Evolutionary conservation across 2,797 vertebrate species (phyloP).

Genomic region (Arremon brunneinucha): DNA sequence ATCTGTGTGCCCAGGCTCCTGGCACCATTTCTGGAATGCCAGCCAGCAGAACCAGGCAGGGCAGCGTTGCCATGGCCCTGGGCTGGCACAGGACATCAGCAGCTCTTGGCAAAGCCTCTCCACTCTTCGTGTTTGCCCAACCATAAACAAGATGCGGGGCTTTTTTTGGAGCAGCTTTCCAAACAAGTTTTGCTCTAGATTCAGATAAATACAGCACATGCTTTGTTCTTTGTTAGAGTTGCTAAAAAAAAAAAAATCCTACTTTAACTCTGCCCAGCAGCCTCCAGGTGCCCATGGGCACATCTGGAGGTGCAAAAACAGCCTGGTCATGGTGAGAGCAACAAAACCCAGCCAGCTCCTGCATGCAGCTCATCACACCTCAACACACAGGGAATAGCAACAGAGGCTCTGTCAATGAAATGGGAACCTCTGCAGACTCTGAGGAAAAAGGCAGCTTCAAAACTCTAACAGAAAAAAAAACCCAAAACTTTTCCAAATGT

Average conservation of each 20-base stretch:
- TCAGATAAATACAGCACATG: background rate
- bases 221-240: background rate
- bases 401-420: background rate
- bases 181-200: background rate
- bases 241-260: background rate
- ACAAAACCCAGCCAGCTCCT: background rate
- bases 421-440: background rate
- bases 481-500: background rate
- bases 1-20: background rate
- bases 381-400: background rate
- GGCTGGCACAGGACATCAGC: background rate
- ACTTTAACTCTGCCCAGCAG: background rate
- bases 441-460: background rate
- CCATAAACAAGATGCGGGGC: background rate
- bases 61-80: background rate
- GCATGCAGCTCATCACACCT: background rate
- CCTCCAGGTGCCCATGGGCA: background rate
- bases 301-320: background rate
- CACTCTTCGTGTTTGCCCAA: background rate
- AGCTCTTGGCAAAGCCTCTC: slow-evolving; percentile 13
- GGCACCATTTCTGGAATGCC: background rate
- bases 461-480: background rate
- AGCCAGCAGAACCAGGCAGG: background rate
- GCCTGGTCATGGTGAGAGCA: background rate
- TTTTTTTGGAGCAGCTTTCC: background rate